phyloP scores from a whole-genome alignment of 2,888 invertebrate species.

The Mesorhabditis belari region DNA sequence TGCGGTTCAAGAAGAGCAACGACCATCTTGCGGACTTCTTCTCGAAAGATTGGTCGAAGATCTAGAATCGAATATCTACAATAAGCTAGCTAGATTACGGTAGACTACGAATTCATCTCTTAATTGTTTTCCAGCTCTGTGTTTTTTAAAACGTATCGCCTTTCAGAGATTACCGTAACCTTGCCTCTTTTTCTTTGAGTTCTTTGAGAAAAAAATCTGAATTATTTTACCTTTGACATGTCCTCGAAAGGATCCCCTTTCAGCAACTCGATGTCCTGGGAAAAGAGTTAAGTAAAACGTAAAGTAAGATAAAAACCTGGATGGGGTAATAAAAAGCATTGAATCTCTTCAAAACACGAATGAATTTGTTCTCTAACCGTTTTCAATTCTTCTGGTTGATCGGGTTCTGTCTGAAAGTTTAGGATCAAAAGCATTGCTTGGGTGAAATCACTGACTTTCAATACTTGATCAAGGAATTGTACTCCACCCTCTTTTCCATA shows the following conservation, averaged over 20 bases:
- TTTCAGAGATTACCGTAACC: too few species aligned
- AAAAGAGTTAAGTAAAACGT: too few species aligned
- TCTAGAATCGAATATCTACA: conserved; percentile 20
- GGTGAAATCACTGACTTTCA: conserved; percentile 21
- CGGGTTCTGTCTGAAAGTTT: conserved; percentile 11
- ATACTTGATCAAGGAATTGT: conserved; percentile 30
- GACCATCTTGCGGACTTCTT: conserved; percentile 47
- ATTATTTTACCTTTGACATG: conserved; percentile 38
- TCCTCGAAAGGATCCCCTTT: conserved; percentile 42
- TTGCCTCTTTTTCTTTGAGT: neutral
- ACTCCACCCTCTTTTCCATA: conserved; percentile 42
- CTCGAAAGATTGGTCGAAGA: conserved; percentile 42
- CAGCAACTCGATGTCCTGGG: conserved; percentile 50
- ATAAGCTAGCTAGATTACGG: too few species aligned
- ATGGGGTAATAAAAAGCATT: conserved; percentile 46
- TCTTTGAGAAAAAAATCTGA: neutral
- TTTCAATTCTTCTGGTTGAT: conserved; percentile 30
- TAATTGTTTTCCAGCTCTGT: too few species aligned
- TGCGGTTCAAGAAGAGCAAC: conserved; percentile 37
- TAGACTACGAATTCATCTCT: too few species aligned
- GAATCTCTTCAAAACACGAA: conserved; percentile 40
- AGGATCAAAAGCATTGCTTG: too few species aligned
- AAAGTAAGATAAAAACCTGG: too few species aligned
- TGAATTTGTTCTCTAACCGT: conserved; percentile 29
- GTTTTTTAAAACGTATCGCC: too few species aligned